Evolutionary conservation across 2,888 invertebrate species (phyloP), one percentile per base, ranked within the genome.

Genomic region (Monoplex corrugatus): DNA sequence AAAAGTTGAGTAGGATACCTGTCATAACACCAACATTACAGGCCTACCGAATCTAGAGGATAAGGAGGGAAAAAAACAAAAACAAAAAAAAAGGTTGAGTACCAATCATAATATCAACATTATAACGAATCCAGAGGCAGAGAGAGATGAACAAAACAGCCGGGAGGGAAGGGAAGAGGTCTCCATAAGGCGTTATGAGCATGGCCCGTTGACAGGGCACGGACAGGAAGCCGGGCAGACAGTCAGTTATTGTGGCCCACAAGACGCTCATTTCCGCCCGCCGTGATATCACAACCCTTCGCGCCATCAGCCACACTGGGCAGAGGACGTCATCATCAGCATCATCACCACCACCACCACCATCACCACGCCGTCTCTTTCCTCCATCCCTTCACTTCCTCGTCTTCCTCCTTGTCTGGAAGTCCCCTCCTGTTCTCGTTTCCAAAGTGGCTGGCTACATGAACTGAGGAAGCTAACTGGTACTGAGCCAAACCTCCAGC

Each of bases 191-290:
- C n/a, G n/a, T n/a, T n/a, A 32, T 23, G 35, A 72, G 75, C 75
- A 3, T 13, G 13, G 43, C 28, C 28, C 43, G 35, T 72, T 35
- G 40, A 10, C 82, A 82, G 32, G 45, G 44, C 44, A 82, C 82
- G 45, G 38, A 82, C n/a, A 38, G 82, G 45, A 45, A 82, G 45
- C 40, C 0, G 80, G 35, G 35, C 35, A 35, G 40, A 82, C n/a
- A 82, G 43, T 45, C 40, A 38, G 45, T 10, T n/a, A n/a, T 32
- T 43, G 3, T n/a, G 10, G n/a, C 43, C 28, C 28, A 13, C 82
- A 44, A 82, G 44, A 82, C 82, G 32, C 45, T 82, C 82, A 82
- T 82, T 82, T 82, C 82, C 82, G 44, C 32, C 23, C 10, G 43
- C 43, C 82, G 82, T 82, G 82, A 44, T 45, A 82, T 82, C 45